A percentile compares a stretch with the other conserved stretches of the same genome.
These are phyloP conservation scores for Dallia pectoralis DNA, from an alignment of 2,797 vertebrate species.

Conservation along the genomic window DNA sequence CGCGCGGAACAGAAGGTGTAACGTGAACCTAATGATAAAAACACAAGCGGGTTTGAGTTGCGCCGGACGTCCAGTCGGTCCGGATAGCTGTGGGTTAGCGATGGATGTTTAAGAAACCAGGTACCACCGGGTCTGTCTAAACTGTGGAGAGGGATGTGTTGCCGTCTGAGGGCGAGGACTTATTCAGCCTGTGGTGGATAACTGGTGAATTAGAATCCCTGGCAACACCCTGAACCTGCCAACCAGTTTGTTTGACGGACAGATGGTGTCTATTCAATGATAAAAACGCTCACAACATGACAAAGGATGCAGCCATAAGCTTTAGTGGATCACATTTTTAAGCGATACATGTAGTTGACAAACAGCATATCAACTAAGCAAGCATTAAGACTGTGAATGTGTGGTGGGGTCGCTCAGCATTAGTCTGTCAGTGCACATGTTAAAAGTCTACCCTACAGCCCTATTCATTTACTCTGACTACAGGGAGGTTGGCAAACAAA, in stretches of 20 bases:
- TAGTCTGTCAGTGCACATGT: neutral
- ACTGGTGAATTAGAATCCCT: constrained; percentile 64
- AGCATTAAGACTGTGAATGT: neutral
- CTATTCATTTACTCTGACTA: constrained; percentile 5
- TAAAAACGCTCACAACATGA: constrained; percentile 41
- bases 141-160: constrained; percentile 50
- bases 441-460: constrained; percentile 5
- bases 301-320: constrained; percentile 44
- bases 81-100: constrained; percentile 34
- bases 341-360: neutral
- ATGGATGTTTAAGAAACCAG: constrained; percentile 71
- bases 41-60: constrained; percentile 44
- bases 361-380: neutral
- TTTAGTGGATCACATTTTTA: constrained; percentile 12
- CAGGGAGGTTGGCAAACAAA: constrained; percentile 4
- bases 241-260: constrained; percentile 55
- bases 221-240: constrained; percentile 56
- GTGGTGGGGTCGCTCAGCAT: neutral
- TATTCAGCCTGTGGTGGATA: constrained; percentile 61
- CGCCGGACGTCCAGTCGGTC: neutral
- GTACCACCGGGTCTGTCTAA: constrained; percentile 52
- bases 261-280: constrained; percentile 56
- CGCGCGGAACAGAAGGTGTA: constrained; percentile 57
- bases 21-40: constrained; percentile 70
- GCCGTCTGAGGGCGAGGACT: constrained; percentile 49